Evolutionary conservation across 2,888 invertebrate species (phyloP).

Genomic region (Nematopogon swammerdamellus): DNA sequence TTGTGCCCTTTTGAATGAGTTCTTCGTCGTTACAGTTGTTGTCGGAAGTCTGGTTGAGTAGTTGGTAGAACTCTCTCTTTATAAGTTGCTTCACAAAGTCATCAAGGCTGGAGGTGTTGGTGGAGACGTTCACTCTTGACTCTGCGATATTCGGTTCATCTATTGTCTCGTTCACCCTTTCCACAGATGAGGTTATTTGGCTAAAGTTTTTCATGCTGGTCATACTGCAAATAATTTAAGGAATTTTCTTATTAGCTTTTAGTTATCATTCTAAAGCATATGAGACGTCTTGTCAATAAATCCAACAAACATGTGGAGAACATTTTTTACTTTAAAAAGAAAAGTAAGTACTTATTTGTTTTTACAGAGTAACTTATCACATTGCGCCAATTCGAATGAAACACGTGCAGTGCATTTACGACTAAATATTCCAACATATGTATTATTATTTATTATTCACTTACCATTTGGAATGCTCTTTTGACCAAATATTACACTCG

Average conservation of each 20-base stretch:
- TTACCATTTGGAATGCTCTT: conserved; percentile 25
- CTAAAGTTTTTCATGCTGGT: neutral
- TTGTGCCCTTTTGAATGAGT: conserved; percentile 27
- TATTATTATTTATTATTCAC: too few relatives aligned
- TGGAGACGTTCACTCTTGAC: conserved; percentile 15
- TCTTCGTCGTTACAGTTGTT: conserved; percentile 27
- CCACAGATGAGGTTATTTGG: neutral
- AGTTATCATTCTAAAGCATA: too few relatives aligned
- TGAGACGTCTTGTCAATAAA: neutral
- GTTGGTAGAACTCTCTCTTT: conserved; percentile 35
- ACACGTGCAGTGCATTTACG: too few relatives aligned
- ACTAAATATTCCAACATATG: too few relatives aligned
- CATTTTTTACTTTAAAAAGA: neutral
- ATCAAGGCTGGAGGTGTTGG: conserved; percentile 41
- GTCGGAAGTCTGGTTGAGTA: conserved; percentile 30
- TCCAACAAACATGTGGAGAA: neutral
- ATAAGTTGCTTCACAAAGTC: conserved; percentile 41
- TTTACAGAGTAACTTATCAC: too few relatives aligned
- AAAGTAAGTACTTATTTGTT: too few relatives aligned
- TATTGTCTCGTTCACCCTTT: neutral
- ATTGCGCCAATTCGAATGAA: too few relatives aligned
- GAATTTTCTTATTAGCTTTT: too few relatives aligned
- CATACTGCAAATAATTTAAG: neutral
- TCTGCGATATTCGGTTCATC: neutral
- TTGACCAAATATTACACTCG: conserved; percentile 15